Conservation (phyloP, 2,888 invertebrate genomes). For the Exephanes ischioxanthus region DNA sequence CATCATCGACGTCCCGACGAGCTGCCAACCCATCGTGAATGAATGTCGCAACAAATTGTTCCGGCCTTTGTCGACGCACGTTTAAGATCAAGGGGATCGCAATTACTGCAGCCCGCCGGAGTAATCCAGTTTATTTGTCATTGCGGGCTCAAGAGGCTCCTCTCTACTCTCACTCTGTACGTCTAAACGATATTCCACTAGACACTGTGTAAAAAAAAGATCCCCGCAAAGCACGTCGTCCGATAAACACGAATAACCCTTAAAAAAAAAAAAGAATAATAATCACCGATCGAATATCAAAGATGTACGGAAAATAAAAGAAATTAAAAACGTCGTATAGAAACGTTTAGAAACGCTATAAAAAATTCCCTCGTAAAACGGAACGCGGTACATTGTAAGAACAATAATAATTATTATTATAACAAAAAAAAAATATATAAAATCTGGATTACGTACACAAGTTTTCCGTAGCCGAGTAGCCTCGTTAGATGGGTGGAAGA, state of each 20-base stretch:
- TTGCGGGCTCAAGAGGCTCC: constrained; percentile 36
- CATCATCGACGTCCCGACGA: neutral
- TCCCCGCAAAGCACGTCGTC: neutral
- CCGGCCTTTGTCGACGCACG: constrained; percentile 46
- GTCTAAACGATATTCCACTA: neutral
- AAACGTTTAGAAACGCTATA: neutral
- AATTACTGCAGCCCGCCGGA: constrained; percentile 44
- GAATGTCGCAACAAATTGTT: constrained; percentile 38
- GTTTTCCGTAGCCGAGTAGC: neutral
- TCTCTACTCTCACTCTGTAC: constrained; percentile 2
- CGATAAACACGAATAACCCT: neutral
- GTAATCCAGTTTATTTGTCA: constrained; percentile 40
- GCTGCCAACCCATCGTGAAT: constrained; percentile 22
- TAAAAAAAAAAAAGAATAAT: neutral
- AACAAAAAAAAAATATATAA: neutral
- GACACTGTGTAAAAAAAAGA: neutral
- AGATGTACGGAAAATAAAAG: neutral
- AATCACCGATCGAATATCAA: neutral
- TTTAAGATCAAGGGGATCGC: constrained; percentile 50
- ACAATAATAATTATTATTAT: neutral
- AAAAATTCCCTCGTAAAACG: neutral
- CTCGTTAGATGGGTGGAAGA: neutral
- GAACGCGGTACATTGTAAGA: neutral
- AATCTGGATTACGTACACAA: constrained; percentile 2
- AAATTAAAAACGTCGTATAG: neutral